Percentiles rank a stretch among this genome's conserved stretches.
phyloP scores from a whole-genome alignment of 37 sponge, comb jelly and placozoan species.

The Ianthella basta region DNA sequence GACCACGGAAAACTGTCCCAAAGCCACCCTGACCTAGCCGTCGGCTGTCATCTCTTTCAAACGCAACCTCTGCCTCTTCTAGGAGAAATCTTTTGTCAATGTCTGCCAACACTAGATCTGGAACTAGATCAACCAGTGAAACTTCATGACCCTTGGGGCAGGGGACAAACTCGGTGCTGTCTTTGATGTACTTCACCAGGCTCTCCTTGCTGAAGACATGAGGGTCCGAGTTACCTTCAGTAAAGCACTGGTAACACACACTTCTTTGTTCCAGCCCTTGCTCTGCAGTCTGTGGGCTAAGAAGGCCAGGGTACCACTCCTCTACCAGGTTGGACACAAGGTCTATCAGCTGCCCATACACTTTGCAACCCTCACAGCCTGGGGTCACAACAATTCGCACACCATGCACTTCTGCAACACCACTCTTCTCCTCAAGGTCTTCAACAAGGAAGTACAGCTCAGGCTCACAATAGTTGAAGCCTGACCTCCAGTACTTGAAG shows the following conservation, averaged over 20 bases:
- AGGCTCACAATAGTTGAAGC: slow-evolving; percentile 55
- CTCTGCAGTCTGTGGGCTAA: background rate
- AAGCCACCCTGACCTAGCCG: slow-evolving; percentile 88
- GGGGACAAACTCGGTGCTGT: slow-evolving; percentile 11
- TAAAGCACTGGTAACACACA: slow-evolving; percentile 74
- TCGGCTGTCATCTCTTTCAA: slow-evolving; percentile 53
- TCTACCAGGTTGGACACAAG: slow-evolving; percentile 59
- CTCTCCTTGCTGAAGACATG: slow-evolving; percentile 55
- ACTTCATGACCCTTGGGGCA: slow-evolving; percentile 45
- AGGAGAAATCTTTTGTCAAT: slow-evolving; percentile 73
- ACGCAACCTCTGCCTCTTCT: slow-evolving; percentile 54
- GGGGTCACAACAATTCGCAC: slow-evolving; percentile 63
- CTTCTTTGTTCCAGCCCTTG: slow-evolving; percentile 54
- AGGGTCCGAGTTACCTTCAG: slow-evolving; percentile 26
- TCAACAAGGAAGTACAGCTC: slow-evolving; percentile 52
- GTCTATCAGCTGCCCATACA: slow-evolving; percentile 78
- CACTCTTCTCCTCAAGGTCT: slow-evolving; percentile 11
- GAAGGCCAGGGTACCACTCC: slow-evolving; percentile 88
- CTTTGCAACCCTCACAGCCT: slow-evolving; percentile 53
- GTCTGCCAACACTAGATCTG: slow-evolving; percentile 86
- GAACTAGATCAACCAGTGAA: slow-evolving; percentile 70
- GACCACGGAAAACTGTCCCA: slow-evolving; percentile 83
- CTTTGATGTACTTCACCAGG: slow-evolving; percentile 36
- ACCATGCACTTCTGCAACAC: slow-evolving; percentile 40
- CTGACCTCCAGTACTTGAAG: slow-evolving; percentile 68